Evolutionary conservation across 2,888 invertebrate species (phyloP).

Genomic region (Charanyca ferruginea): DNA sequence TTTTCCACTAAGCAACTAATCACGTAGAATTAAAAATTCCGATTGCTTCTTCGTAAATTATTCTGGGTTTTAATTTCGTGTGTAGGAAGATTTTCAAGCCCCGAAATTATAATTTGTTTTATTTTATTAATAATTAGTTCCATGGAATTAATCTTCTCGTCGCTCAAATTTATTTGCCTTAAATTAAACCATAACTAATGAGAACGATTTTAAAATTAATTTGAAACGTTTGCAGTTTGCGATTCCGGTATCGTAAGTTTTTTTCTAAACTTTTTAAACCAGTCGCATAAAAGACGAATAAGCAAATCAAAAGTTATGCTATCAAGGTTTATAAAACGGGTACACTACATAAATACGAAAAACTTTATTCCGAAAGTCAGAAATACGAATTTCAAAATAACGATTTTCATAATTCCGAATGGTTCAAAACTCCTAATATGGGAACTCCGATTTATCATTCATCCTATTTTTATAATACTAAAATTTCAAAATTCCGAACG

Average conservation of each 20-base stretch:
- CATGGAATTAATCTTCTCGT: neutral
- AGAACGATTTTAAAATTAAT: slow-evolving; percentile 1
- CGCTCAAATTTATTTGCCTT: slow-evolving; percentile 9
- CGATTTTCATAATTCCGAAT: too few relatives aligned
- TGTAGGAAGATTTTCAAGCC: neutral
- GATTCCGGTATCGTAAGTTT: neutral
- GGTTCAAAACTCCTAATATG: too few relatives aligned
- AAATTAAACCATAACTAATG: neutral
- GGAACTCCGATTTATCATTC: too few relatives aligned
- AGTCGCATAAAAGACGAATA: neutral
- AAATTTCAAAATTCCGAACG: too few relatives aligned
- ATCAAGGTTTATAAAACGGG: too few relatives aligned
- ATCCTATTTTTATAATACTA: too few relatives aligned
- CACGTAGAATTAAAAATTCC: neutral
- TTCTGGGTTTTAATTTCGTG: slow-evolving; percentile 3
- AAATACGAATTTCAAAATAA: too few relatives aligned
- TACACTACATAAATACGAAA: too few relatives aligned
- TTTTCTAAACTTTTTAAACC: too few relatives aligned
- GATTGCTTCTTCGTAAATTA: slow-evolving; percentile 12
- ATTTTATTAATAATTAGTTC: slow-evolving; percentile 3
- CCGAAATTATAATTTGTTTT: neutral
- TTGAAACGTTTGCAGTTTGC: neutral
- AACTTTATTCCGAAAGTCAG: too few relatives aligned
- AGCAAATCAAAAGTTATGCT: neutral
- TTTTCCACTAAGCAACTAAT: slow-evolving; percentile 1